Percentiles rank a stretch among this genome's conserved stretches.
Conservation (phyloP, 2,888 invertebrate species). For the Metopia argyrocephala region DNA sequence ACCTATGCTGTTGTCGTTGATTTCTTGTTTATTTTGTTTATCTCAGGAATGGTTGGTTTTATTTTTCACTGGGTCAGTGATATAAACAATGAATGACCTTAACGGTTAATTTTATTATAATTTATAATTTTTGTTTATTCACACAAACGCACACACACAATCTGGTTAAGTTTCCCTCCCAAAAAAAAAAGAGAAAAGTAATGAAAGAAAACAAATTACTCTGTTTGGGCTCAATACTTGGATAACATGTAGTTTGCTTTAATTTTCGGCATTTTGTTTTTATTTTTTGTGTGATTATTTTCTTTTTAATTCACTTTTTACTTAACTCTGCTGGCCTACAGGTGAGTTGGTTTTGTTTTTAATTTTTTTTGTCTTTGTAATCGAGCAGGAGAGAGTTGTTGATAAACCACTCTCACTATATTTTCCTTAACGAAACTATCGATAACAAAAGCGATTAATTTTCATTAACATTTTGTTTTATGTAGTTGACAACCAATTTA, state of each 20-base stretch:
- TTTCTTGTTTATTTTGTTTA: neutral
- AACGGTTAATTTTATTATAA: conserved; percentile 59
- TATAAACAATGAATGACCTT: conserved; percentile 62
- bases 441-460: neutral
- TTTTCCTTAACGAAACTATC: neutral
- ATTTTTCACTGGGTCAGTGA: conserved; percentile 57
- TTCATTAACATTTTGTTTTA: too few species aligned
- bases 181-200: neutral
- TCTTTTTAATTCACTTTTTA: too few species aligned
- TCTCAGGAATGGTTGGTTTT: neutral
- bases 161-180: conserved; percentile 7
- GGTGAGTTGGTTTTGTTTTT: neutral
- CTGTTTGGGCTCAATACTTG: neutral
- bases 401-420: neutral
- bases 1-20: neutral
- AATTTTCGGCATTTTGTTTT: neutral
- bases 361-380: neutral
- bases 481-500: neutral
- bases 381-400: neutral
- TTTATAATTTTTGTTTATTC: conserved; percentile 39
- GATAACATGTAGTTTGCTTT: neutral
- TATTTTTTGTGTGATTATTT: neutral
- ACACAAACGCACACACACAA: conserved; percentile 2
- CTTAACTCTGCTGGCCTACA: too few species aligned
- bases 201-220: conserved; percentile 26